A percentile compares a stretch with the other conserved stretches of the same genome.
Conservation (phyloP, 1,140 invertebrate genomes). For the Coptotermes formosanus region DNA sequence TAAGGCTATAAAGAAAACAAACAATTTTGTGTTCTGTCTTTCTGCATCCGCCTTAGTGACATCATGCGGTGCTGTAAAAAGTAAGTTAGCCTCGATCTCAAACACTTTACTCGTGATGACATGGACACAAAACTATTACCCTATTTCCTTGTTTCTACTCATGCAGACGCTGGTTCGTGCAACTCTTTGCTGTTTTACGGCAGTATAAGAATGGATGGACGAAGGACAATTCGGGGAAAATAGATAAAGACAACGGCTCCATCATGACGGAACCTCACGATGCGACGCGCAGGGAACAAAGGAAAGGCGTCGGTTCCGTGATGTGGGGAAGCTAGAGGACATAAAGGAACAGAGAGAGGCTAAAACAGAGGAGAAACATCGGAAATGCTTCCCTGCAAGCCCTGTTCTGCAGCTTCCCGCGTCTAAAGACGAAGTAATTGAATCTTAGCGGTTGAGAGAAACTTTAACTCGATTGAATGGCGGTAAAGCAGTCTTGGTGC, state of each 20-base stretch:
- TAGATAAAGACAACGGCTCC: neutral
- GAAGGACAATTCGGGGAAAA: neutral
- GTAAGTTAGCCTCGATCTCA: neutral
- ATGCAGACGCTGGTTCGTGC: neutral
- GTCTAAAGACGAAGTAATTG: slow-evolving; percentile 13
- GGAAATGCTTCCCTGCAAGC: neutral
- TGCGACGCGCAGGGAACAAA: neutral
- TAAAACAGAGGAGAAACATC: slow-evolving; percentile 18
- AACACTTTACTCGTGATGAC: neutral
- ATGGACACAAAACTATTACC: neutral
- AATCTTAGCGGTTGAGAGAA: slow-evolving; percentile 15
- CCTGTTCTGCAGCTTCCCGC: slow-evolving; percentile 1
- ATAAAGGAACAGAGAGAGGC: neutral
- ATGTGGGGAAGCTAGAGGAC: neutral
- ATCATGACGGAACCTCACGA: neutral
- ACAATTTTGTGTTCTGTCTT: neutral
- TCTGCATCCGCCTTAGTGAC: neutral
- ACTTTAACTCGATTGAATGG: slow-evolving; percentile 16
- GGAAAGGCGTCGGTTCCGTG: neutral
- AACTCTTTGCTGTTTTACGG: neutral
- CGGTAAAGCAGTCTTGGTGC: neutral
- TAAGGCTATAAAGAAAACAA: neutral
- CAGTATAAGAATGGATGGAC: neutral
- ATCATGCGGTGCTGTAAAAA: neutral
- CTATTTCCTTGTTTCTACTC: neutral